Percentiles rank a stretch among this genome's conserved stretches.
Evolutionary conservation across 37 sponge, comb jelly and placozoan species (phyloP).

Genomic region (Crambe crambe): DNA sequence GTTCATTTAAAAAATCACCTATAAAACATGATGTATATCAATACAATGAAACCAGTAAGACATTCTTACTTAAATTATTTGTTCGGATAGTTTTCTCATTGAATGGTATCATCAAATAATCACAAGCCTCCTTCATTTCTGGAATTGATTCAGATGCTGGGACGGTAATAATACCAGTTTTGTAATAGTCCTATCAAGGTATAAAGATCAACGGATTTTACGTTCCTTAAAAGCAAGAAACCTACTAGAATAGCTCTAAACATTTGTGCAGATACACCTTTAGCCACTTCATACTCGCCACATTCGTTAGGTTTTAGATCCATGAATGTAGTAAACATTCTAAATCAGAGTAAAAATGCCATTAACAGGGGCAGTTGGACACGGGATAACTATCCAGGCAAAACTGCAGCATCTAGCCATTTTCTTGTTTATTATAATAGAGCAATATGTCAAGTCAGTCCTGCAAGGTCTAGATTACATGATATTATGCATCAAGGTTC

Average conservation of each 20-base stretch:
- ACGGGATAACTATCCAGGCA: not conserved
- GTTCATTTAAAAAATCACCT: conserved; percentile 91
- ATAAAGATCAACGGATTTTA: not conserved
- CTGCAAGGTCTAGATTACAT: no score
- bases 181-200: conserved; percentile 74
- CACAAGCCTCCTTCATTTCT: conserved; percentile 92
- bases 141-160: conserved; percentile 76
- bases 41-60: not conserved
- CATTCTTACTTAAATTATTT: conserved; percentile 80
- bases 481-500: no score
- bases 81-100: conserved; percentile 76
- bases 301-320: conserved; percentile 51
- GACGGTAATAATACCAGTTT: conserved; percentile 63
- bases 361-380: not conserved
- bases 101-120: conserved; percentile 96
- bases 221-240: not conserved
- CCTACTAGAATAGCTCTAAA: conserved; percentile 76
- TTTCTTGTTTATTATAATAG: no score
- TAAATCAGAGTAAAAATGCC: conserved; percentile 12
- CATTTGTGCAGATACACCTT: conserved; percentile 60
- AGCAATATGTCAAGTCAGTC: no score
- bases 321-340: conserved; percentile 71
- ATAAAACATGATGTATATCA: not conserved
- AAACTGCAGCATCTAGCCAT: not conserved
- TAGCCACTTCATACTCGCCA: conserved; percentile 75